Base-by-base conservation (phyloP, 2,888 invertebrate genomes). In the Arrhopalites spinosus region DNA sequence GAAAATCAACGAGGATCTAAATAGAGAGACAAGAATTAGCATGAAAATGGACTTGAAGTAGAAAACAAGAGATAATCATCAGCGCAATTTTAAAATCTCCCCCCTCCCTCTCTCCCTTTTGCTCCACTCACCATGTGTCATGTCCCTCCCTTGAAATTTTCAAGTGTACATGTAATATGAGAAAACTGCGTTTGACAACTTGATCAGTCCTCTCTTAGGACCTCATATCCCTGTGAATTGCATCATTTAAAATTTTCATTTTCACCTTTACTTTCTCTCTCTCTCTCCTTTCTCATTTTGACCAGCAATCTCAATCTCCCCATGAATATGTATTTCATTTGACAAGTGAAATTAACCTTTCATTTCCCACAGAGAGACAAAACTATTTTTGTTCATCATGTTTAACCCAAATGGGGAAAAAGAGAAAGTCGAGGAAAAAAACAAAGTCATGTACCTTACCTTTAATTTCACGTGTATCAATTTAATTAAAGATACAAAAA, bases 41-140 rank as follows among this genome's bases (percentile, higher is more conserved):
- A 76, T 78, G 63, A 78, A 64, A 76, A 78, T 76, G 63, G 74
- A 73, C 45, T 64, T 76, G 59, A 63, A 77, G 75, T 77, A 72
- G 29, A 56, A 77, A 72, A 68, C 59, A 53, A 50, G 71, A 73
- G 76, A 77, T 73, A 69, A 68, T 73, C 64, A 50, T 69, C 53
- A n/a, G 30, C 69, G 25, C 47, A 50, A 69, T 53, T 69, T 69
- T 50, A 27, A 17, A 8, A 25, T 29, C 63, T 27, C 29, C 15
- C 63, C 1, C n/a, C 43, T 29, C 27, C 20, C 20, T 30, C 70
- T 56, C 17, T 29, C n/a, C 47, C 8, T 27, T 70, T 30, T 56
- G 30, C 67, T n/a, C 15, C 15, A n/a, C 66, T 25, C 25, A n/a
- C 36, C 36, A 36, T 36, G 36, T 36, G 36, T 36, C 36, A 36